These are phyloP conservation scores for Lymantria monacha DNA, from an alignment of 2,888 invertebrate genomes.

Conservation along the genomic window DNA sequence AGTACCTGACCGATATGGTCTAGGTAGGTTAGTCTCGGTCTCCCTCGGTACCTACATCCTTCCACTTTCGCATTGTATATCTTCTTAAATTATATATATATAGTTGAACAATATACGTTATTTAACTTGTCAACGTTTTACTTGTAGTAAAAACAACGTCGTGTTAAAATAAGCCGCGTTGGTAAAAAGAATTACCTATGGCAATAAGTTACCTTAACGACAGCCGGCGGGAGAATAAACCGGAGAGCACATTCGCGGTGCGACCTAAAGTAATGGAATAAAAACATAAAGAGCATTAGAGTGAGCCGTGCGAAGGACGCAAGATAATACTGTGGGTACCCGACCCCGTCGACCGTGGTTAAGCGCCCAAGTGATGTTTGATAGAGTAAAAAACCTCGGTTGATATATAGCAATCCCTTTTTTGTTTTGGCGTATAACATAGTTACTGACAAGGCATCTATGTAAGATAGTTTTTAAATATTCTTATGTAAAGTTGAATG, in stretches of 20 bases:
- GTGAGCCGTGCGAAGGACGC: conserved; percentile 44
- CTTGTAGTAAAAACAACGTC: conserved; percentile 18
- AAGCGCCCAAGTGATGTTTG: conserved; percentile 40
- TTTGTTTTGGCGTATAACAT: conserved; percentile 22
- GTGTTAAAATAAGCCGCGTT: conserved; percentile 37
- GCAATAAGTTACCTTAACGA: conserved; percentile 54
- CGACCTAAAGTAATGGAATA: conserved; percentile 65
- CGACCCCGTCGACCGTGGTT: conserved; percentile 36
- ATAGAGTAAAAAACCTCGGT: conserved; percentile 35
- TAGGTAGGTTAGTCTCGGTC: too few relatives aligned
- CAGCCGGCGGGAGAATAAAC: conserved; percentile 45
- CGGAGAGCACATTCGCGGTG: conserved; percentile 40
- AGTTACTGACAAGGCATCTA: conserved; percentile 29
- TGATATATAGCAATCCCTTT: conserved; percentile 35
- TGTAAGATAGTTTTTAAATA: neutral
- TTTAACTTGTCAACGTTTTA: conserved; percentile 21
- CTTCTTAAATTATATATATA: too few relatives aligned
- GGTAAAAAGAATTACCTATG: conserved; percentile 41
- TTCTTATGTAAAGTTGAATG: neutral
- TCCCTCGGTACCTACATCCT: too few relatives aligned
- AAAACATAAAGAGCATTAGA: conserved; percentile 67
- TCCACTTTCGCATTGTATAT: too few relatives aligned
- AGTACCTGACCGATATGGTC: too few relatives aligned
- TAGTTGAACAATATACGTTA: neutral
- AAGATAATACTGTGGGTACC: conserved; percentile 42